Evolutionary conservation across 35 echinoderm and acorn worm species (phyloP).

Genomic region (Apostichopus californicus): DNA sequence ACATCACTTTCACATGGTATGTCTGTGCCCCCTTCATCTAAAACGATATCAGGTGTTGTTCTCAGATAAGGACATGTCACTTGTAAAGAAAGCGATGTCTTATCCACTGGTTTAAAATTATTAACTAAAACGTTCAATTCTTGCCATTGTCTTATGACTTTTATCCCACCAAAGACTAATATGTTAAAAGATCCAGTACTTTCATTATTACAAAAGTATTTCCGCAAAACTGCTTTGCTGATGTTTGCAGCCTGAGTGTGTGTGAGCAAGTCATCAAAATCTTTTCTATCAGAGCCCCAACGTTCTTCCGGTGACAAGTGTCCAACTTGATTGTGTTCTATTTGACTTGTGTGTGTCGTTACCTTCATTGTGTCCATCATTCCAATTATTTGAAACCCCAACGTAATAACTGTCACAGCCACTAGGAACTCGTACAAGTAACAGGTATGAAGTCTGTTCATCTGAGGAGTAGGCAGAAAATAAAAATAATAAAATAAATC

Average conservation of each 20-base stretch:
- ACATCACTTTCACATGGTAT: slow-evolving; percentile 30
- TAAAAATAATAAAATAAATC: not conserved
- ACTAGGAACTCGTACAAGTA: slow-evolving; percentile 58
- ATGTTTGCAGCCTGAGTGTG: not conserved
- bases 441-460: slow-evolving; percentile 15
- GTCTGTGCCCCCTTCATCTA: not conserved
- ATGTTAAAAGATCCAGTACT: slow-evolving; percentile 13
- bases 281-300: not conserved
- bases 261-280: not conserved
- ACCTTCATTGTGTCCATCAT: not conserved
- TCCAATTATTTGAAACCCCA: slow-evolving; percentile 49
- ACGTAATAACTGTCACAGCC: slow-evolving; percentile 31
- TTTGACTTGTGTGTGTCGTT: not conserved
- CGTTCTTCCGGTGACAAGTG: not conserved
- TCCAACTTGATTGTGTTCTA: not conserved
- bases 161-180: slow-evolving; percentile 66
- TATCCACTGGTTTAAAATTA: slow-evolving; percentile 22
- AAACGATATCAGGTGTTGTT: not conserved
- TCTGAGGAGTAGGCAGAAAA: not conserved
- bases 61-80: slow-evolving; percentile 21
- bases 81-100: not conserved
- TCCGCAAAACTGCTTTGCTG: not conserved
- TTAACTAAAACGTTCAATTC: slow-evolving; percentile 30
- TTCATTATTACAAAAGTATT: not conserved
- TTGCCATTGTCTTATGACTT: slow-evolving; percentile 48